Conservation (phyloP, 2,888 invertebrate genomes). For the Sarcophaga carnaria region DNA sequence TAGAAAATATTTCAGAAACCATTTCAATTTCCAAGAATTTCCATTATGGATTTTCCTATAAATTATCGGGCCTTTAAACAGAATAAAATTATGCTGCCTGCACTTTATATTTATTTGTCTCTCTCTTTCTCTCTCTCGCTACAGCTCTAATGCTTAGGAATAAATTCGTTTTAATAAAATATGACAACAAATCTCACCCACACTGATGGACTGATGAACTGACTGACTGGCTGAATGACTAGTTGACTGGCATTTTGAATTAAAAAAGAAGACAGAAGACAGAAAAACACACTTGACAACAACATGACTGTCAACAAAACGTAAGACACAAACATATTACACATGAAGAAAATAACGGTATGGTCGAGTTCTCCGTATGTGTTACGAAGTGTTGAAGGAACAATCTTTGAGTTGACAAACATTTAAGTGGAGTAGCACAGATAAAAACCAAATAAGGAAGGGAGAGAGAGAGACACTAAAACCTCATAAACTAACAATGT, state of each 20-base stretch:
- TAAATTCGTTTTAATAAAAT: conserved; percentile 53
- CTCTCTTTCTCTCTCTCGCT: not conserved
- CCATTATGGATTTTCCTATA: too few relatives aligned
- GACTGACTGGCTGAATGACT: conserved; percentile 44
- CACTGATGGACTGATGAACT: conserved; percentile 37
- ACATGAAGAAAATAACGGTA: conserved; percentile 7
- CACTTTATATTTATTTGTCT: too few relatives aligned
- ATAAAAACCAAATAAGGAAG: not conserved
- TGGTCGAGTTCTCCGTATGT: not conserved
- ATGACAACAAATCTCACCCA: conserved; percentile 64
- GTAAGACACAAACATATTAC: conserved; percentile 48
- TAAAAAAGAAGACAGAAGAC: not conserved
- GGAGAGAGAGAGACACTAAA: conserved; percentile 26
- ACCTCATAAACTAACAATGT: conserved; percentile 54
- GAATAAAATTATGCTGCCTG: too few relatives aligned
- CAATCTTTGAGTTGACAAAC: conserved; percentile 9
- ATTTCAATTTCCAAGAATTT: too few relatives aligned
- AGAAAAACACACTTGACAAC: conserved; percentile 23
- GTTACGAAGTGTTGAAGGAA: conserved; percentile 4
- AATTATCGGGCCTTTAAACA: not conserved
- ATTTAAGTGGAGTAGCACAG: conserved; percentile 2
- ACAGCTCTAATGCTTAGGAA: conserved; percentile 14
- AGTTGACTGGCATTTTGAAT: conserved; percentile 28
- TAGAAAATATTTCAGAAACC: too few relatives aligned
- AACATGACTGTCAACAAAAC: conserved; percentile 60